Base-by-base conservation (phyloP, 1,140 invertebrate species). In the Drosophila paulistorum region DNA sequence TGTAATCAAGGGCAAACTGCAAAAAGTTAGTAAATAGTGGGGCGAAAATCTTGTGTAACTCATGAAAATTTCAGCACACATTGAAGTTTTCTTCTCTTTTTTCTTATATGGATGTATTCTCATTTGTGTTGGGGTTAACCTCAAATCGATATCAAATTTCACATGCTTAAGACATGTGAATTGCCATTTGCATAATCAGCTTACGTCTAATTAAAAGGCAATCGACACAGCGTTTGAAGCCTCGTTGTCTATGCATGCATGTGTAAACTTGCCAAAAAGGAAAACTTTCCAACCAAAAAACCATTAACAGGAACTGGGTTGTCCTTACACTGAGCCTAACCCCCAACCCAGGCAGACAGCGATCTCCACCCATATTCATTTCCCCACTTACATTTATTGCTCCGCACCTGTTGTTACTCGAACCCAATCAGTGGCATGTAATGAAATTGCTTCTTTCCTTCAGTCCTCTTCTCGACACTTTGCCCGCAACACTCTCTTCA, bases 121-220 rank as follows among this genome's bases (percentile, higher is more conserved):
- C 17, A 51, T 51, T 51, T 51, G 37, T 11, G 17, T 51, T 20
- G 17, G 45, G 42, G 45, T 23, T 35, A n/a, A 74, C 20, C 23
- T 10, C 42, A 66, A 67, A 79, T 86, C 67, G 79, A 82, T 79
- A 66, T 68, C 72, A 77, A 67, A 77, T 76, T 79, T 82, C 71
- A 82, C 65, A 61, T 54, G 57, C 64, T 66, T 66, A 79, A 55
- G 65, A 65, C 72, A 59, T 63, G 64, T 51, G 48, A 64, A 66
- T 70, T 69, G 39, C 65, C 39, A 82, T 86, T 86, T 86, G 71
- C 82, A 87, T 87, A 87, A 86, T 82, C 83, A 82, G 83, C 83
- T 79, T 87, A 55, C 67, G 55, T 79, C 74, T 87, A 87, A 86
- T 86, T 86, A 86, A 86, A 82, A 81, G 83, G 82, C 82, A 73